phyloP scores from a whole-genome alignment of 23 tunicate genomes.

The Diplosoma virens region DNA sequence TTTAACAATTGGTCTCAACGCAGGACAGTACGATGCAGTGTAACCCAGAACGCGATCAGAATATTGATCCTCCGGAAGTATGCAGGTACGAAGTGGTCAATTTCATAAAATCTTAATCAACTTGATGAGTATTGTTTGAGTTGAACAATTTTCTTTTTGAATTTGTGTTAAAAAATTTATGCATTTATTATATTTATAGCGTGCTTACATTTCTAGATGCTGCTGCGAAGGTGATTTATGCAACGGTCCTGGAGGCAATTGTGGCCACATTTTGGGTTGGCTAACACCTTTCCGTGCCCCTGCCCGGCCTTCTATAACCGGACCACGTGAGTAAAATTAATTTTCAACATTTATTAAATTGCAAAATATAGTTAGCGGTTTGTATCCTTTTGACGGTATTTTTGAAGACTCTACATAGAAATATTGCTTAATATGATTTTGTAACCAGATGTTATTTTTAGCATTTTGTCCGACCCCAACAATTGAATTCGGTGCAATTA shows the following conservation, averaged over 20 bases:
- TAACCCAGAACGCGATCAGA: constrained; percentile 36
- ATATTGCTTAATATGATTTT: too few species aligned
- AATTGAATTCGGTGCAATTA: constrained; percentile 10
- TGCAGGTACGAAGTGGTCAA: constrained; percentile 53
- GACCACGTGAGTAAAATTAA: background rate
- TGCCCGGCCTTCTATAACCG: background rate
- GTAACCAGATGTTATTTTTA: background rate
- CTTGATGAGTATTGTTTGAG: too few species aligned
- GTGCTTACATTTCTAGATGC: constrained; percentile 34
- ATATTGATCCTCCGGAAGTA: constrained; percentile 62
- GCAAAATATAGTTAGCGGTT: too few species aligned
- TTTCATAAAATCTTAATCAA: too few species aligned
- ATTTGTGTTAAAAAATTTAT: too few species aligned
- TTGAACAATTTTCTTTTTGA: too few species aligned
- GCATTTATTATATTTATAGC: too few species aligned
- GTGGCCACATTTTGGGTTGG: constrained; percentile 73
- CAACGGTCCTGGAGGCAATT: constrained; percentile 61
- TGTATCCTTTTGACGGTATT: background rate
- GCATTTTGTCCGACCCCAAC: constrained; percentile 32
- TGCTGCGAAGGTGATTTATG: constrained; percentile 81
- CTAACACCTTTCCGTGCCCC: constrained; percentile 37
- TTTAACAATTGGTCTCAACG: too few species aligned
- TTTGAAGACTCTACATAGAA: background rate
- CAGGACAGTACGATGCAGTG: constrained; percentile 48
- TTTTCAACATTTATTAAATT: background rate